Evolutionary conservation across 2,113 vertebrate genomes (phyloP).

Genomic region (Labeo catla): DNA sequence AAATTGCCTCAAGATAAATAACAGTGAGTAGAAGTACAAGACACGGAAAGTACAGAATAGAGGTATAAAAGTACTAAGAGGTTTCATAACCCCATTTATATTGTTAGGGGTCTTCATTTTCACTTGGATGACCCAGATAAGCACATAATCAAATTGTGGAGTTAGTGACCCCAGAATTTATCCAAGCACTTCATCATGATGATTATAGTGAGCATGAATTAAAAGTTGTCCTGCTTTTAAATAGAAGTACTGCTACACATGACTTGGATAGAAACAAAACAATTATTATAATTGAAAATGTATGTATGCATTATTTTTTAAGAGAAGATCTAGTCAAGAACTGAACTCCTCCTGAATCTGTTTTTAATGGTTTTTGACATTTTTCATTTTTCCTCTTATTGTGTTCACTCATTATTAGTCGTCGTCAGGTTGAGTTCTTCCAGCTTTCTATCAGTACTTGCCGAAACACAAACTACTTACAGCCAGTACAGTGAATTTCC

Average conservation of each 20-base stretch:
- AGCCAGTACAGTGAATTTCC: not conserved
- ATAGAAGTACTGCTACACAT: not conserved
- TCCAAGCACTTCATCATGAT: not conserved
- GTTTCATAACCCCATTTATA: conserved; percentile 24
- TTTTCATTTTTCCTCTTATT: conserved; percentile 33
- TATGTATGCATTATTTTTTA: not conserved
- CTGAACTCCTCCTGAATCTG: not conserved
- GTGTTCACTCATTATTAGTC: not conserved
- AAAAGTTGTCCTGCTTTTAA: not conserved
- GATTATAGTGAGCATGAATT: not conserved
- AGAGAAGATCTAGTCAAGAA: conserved; percentile 15
- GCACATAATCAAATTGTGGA: not conserved
- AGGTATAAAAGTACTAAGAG: not conserved
- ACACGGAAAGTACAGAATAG: not conserved
- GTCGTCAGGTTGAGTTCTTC: not conserved
- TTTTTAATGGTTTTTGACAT: conserved; percentile 32
- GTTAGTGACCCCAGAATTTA: not conserved
- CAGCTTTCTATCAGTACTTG: not conserved
- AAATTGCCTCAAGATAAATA: not conserved
- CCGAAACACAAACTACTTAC: not conserved
- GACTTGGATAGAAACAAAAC: not conserved
- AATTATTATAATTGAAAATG: not conserved
- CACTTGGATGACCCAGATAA: not conserved
- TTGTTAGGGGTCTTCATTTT: not conserved
- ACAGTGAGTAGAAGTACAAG: not conserved